Percentiles rank a stretch among this genome's conserved stretches.
Conservation (phyloP, 2,113 vertebrate species). For the Cryptomyrus ogoouensis region DNA sequence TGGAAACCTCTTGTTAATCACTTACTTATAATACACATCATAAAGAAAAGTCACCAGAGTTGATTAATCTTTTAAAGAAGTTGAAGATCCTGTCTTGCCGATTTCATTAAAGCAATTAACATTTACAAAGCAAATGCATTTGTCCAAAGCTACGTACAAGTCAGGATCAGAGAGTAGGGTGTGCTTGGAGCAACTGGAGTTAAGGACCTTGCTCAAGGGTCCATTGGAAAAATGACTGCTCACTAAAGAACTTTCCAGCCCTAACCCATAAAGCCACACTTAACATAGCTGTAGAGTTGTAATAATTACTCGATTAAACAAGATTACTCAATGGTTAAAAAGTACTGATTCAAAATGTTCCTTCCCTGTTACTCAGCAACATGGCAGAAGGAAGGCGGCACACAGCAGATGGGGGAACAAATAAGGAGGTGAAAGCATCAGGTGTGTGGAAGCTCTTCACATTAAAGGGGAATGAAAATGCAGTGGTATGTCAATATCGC, state of each 20-base stretch:
- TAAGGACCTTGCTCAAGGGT: not conserved
- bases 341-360: not conserved
- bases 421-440: not conserved
- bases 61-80: not conserved
- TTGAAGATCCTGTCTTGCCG: not conserved
- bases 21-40: constrained; percentile 3
- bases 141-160: not conserved
- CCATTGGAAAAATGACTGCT: not conserved
- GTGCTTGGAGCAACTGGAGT: not conserved
- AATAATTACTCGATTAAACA: not conserved
- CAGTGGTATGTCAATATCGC: not conserved
- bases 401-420: not conserved
- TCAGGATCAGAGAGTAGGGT: not conserved
- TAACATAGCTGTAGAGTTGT: not conserved
- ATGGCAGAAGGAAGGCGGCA: not conserved
- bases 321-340: not conserved
- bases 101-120: not conserved
- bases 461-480: not conserved
- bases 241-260: not conserved
- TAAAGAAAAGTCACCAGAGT: not conserved
- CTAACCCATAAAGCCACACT: not conserved
- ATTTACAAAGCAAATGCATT: not conserved
- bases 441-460: not conserved
- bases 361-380: not conserved
- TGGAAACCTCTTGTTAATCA: not conserved